A percentile compares a stretch with the other conserved stretches of the same genome.
These are phyloP conservation scores for Phalacrocorax brasilianus DNA, from an alignment of 2,113 vertebrate genomes.

Conservation along the genomic window DNA sequence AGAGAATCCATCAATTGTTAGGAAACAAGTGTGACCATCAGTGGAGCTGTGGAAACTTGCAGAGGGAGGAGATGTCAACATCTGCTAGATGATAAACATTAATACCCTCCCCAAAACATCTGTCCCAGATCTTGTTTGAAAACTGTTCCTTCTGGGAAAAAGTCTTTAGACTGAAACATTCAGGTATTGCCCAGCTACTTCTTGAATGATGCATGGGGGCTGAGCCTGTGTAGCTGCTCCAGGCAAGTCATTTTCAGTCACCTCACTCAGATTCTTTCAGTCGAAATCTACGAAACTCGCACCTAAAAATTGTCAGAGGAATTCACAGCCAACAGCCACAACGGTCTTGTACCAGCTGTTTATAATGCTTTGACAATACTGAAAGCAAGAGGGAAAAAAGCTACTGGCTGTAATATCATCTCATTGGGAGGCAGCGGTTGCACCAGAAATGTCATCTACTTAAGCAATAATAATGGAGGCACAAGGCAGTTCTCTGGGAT, in stretches of 20 bases:
- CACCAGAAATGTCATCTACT: constrained; percentile 56
- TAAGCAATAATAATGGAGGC: constrained; percentile 54
- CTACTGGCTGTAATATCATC: constrained; percentile 9
- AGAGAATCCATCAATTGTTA: not conserved
- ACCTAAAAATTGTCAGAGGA: constrained; percentile 22
- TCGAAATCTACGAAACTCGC: not conserved
- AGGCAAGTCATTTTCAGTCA: not conserved
- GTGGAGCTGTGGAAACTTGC: not conserved
- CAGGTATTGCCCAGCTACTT: not conserved
- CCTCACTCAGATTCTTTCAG: constrained; percentile 13
- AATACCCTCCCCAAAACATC: not conserved
- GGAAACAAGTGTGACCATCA: not conserved
- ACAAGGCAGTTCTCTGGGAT: constrained; percentile 56
- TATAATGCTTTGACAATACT: constrained; percentile 22
- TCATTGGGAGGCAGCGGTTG: not conserved
- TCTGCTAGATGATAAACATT: not conserved
- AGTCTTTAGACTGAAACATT: not conserved
- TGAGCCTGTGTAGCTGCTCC: not conserved
- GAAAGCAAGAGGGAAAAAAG: not conserved
- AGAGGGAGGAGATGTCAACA: not conserved
- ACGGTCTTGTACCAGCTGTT: constrained; percentile 31
- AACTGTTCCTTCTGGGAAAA: constrained; percentile 5
- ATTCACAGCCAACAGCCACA: constrained; percentile 37
- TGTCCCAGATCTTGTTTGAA: not conserved
- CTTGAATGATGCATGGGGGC: not conserved